phyloP scores from a whole-genome alignment of 1,140 invertebrate genomes.

The Lepidostoma basale region DNA sequence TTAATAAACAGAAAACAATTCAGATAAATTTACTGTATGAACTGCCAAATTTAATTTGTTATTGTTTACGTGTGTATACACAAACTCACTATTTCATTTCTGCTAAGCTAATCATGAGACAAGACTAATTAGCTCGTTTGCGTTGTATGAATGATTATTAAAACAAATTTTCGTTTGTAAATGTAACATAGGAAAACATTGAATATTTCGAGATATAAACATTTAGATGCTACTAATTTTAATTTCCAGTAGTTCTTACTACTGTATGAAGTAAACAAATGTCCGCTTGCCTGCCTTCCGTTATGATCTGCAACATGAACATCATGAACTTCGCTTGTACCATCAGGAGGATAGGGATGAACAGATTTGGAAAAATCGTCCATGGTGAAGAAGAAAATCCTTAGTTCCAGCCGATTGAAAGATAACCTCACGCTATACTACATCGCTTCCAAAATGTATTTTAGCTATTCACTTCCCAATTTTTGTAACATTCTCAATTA shows the following conservation, averaged over 20 bases:
- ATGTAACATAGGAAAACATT: not conserved
- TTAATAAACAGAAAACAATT: too few species aligned
- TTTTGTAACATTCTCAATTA: not conserved
- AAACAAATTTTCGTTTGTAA: not conserved
- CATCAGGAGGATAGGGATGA: constrained; percentile 37
- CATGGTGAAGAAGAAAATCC: constrained; percentile 24
- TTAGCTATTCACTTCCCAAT: not conserved
- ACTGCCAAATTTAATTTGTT: too few species aligned
- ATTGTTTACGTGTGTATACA: too few species aligned
- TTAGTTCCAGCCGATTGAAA: not conserved
- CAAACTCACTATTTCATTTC: too few species aligned
- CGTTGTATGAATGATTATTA: not conserved
- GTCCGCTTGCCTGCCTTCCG: constrained; percentile 35
- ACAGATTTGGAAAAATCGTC: constrained; percentile 28
- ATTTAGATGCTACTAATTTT: not conserved
- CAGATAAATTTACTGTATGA: too few species aligned
- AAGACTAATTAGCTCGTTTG: not conserved
- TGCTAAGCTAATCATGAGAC: not conserved
- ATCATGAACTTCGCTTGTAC: constrained; percentile 37
- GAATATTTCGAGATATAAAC: not conserved
- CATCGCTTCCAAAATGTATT: not conserved
- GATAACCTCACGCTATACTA: constrained; percentile 18
- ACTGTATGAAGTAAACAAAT: not conserved
- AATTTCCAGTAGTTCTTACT: too few species aligned
- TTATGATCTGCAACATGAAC: constrained; percentile 42